phyloP scores from a whole-genome alignment of 1,140 invertebrate genomes.

The Phenacoccus solenopsis region DNA sequence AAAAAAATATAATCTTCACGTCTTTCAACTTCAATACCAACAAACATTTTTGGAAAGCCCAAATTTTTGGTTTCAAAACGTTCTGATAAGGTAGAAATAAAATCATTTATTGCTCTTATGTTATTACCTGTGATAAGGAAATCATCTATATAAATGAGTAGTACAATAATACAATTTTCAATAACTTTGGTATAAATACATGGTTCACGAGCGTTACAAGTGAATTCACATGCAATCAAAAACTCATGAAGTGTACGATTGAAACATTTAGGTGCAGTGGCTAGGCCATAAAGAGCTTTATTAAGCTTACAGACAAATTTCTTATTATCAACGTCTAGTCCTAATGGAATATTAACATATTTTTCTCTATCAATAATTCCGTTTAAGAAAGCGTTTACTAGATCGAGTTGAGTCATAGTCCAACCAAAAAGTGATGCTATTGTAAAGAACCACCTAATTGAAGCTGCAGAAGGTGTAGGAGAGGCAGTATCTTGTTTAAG shows the following conservation, averaged over 20 bases:
- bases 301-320: constrained; percentile 15
- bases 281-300: constrained; percentile 27
- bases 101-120: constrained; percentile 23
- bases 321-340: not conserved
- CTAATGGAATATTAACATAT: not conserved
- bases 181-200: constrained; percentile 24
- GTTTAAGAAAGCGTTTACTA: not conserved
- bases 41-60: constrained; percentile 24
- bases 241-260: constrained; percentile 29
- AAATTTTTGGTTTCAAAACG: constrained; percentile 26
- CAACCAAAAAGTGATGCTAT: constrained; percentile 29
- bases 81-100: constrained; percentile 21
- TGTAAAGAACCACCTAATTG: constrained; percentile 28
- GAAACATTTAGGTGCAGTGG: constrained; percentile 30
- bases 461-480: constrained; percentile 26
- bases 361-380: not conserved
- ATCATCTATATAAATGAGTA: constrained; percentile 33
- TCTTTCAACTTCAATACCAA: constrained; percentile 30
- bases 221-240: constrained; percentile 27
- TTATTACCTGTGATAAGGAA: constrained; percentile 26
- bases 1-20: constrained; percentile 23
- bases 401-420: constrained; percentile 22
- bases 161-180: constrained; percentile 11
- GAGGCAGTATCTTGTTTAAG: constrained; percentile 29
- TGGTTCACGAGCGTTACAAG: constrained; percentile 22